Evolutionary conservation across 1,140 invertebrate species (phyloP).

Genomic region (Dendroctonus ponderosae): DNA sequence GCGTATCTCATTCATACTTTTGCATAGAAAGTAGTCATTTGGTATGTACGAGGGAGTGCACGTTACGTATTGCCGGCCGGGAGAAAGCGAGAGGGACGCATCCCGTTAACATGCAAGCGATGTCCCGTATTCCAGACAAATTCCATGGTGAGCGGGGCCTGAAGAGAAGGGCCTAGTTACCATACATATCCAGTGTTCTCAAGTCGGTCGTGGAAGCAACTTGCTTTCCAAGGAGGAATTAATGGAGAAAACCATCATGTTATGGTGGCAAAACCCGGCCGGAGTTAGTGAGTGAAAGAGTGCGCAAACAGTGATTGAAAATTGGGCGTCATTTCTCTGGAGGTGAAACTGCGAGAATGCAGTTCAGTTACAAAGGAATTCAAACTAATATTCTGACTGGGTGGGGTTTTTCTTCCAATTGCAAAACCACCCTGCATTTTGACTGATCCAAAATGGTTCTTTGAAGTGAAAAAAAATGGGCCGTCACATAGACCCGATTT

Average conservation of each 20-base stretch:
- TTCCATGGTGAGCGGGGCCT: conserved; percentile 43
- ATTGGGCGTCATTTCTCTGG: no score
- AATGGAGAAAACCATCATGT: conserved; percentile 12
- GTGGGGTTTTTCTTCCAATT: no score
- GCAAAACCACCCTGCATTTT: no score
- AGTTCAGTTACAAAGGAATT: no score
- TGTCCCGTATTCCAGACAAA: conserved; percentile 58
- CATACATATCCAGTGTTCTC: conserved; percentile 52
- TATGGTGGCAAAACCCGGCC: no score
- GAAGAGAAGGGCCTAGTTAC: conserved; percentile 52
- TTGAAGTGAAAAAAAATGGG: no score
- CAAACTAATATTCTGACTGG: no score
- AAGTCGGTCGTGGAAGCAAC: conserved; percentile 49
- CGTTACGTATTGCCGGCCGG: conserved; percentile 37
- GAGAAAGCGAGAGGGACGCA: conserved; percentile 50
- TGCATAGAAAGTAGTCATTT: conserved; percentile 54
- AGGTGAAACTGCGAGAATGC: no score
- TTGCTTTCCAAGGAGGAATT: conserved; percentile 23
- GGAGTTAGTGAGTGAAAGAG: no score
- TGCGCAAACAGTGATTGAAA: no score
- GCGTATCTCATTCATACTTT: conserved; percentile 54
- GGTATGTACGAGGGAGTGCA: conserved; percentile 52
- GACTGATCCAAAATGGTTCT: no score
- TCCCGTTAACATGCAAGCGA: conserved; percentile 45
- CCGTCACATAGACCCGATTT: no score